Percentiles rank a stretch among this genome's conserved stretches.
Evolutionary conservation across 2,888 invertebrate genomes (phyloP).

Genomic region (Thymelicus acteon): DNA sequence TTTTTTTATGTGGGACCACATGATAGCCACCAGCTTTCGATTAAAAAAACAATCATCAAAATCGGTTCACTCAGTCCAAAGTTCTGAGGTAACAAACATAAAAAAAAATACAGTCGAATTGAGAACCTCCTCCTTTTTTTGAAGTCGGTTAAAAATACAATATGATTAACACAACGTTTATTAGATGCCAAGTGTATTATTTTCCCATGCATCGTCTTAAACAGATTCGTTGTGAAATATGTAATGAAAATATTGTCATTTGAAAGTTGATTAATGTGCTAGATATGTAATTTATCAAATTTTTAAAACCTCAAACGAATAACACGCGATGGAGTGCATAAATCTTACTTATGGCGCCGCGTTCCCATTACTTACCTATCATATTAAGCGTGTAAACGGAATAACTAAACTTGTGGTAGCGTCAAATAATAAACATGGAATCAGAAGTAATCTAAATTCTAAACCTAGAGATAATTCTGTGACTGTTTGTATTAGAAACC

Average conservation of each 20-base stretch:
- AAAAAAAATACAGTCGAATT: too few species aligned
- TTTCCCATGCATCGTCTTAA: neutral
- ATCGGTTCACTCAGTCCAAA: too few species aligned
- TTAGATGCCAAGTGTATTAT: neutral
- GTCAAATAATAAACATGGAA: slow-evolving; percentile 4
- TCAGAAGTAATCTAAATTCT: slow-evolving; percentile 40
- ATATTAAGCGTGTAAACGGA: slow-evolving; percentile 28
- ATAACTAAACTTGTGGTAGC: slow-evolving; percentile 13
- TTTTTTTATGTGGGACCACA: too few species aligned
- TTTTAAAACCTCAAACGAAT: slow-evolving; percentile 10
- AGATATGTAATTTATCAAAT: neutral
- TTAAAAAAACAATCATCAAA: too few species aligned
- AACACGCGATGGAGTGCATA: slow-evolving; percentile 21
- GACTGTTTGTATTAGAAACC: neutral
- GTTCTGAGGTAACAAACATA: too few species aligned
- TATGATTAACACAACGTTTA: neutral
- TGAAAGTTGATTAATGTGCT: neutral
- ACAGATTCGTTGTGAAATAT: neutral
- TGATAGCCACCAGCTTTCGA: too few species aligned
- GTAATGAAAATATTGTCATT: slow-evolving; percentile 3
- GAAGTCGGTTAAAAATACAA: too few species aligned
- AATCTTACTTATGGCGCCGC: slow-evolving; percentile 23
- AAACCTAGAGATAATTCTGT: neutral
- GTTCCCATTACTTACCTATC: slow-evolving; percentile 19
- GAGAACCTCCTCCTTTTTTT: too few species aligned